These are phyloP conservation scores for Cryptotermes secundus DNA, from an alignment of 1,140 invertebrate genomes.

Conservation along the genomic window DNA sequence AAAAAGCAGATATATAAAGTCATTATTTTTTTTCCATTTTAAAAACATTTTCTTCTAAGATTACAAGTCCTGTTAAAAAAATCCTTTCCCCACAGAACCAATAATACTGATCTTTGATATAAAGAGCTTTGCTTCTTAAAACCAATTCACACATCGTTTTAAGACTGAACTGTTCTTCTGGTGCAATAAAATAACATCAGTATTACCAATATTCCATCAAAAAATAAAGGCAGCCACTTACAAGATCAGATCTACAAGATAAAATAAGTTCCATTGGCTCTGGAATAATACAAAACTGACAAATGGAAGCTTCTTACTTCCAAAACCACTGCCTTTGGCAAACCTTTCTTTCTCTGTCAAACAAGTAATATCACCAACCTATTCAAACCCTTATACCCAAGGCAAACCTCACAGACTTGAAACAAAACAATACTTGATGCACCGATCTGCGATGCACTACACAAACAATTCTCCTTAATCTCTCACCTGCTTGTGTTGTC, in stretches of 20 bases:
- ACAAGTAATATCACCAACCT: background rate
- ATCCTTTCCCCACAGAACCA: background rate
- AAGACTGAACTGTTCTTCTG: background rate
- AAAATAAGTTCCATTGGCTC: background rate
- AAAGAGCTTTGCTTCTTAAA: background rate
- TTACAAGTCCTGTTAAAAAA: constrained; percentile 21
- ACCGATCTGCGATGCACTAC: background rate
- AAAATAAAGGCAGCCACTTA: background rate
- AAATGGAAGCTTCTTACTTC: background rate
- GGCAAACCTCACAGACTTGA: background rate
- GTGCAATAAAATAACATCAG: constrained; percentile 3
- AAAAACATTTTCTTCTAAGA: background rate
- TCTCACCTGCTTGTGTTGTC: constrained; percentile 26
- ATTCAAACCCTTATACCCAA: background rate
- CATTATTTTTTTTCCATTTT: background rate
- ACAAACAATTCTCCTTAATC: background rate
- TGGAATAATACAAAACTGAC: background rate
- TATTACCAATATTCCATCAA: background rate
- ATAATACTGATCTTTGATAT: background rate
- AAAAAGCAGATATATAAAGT: constrained; percentile 26
- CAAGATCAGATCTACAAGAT: background rate
- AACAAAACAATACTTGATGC: background rate
- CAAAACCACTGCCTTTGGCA: background rate
- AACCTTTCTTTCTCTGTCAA: background rate
- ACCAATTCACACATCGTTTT: background rate